phyloP scores from a whole-genome alignment of 2,113 vertebrate species.

The Callopanchax toddi region DNA sequence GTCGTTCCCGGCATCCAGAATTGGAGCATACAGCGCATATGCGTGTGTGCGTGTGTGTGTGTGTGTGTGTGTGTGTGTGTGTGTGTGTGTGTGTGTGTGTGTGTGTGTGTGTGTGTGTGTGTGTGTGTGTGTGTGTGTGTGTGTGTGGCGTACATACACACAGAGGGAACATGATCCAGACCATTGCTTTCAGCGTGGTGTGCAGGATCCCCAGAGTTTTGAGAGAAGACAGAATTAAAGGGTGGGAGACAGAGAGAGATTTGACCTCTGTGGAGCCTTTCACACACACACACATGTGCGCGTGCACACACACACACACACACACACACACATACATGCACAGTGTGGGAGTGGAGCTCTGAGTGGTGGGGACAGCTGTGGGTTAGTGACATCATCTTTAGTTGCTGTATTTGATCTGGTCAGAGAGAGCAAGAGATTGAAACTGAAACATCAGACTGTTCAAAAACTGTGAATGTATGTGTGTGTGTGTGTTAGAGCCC shows the following conservation, averaged over 20 bases:
- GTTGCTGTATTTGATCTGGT: constrained; percentile 67
- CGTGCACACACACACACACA: no score
- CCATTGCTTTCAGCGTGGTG: constrained; percentile 63
- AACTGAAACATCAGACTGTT: constrained; percentile 64
- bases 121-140: no score
- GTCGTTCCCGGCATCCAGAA: constrained; percentile 65
- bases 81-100: no score
- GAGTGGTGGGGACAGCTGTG: constrained; percentile 73
- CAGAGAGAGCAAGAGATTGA: constrained; percentile 53
- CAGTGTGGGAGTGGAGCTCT: constrained; percentile 24
- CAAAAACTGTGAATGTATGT: constrained; percentile 6
- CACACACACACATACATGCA: background rate
- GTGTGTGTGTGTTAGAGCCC: constrained; percentile 34
- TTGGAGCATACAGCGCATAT: constrained; percentile 27
- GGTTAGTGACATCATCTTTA: constrained; percentile 73
- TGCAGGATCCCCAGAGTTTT: constrained; percentile 57
- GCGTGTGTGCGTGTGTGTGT: constrained; percentile 29
- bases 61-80: background rate
- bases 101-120: constrained; percentile 6
- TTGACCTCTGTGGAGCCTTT: constrained; percentile 52
- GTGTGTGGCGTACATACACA: constrained; percentile 18
- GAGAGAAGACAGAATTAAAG: constrained; percentile 56
- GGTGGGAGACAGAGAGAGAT: constrained; percentile 55
- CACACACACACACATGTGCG: constrained; percentile 17
- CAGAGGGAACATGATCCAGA: constrained; percentile 58